Percentiles rank a stretch among this genome's conserved stretches.
phyloP scores from a whole-genome alignment of 2,797 vertebrate genomes.

The Rhynchonycteris naso region DNA sequence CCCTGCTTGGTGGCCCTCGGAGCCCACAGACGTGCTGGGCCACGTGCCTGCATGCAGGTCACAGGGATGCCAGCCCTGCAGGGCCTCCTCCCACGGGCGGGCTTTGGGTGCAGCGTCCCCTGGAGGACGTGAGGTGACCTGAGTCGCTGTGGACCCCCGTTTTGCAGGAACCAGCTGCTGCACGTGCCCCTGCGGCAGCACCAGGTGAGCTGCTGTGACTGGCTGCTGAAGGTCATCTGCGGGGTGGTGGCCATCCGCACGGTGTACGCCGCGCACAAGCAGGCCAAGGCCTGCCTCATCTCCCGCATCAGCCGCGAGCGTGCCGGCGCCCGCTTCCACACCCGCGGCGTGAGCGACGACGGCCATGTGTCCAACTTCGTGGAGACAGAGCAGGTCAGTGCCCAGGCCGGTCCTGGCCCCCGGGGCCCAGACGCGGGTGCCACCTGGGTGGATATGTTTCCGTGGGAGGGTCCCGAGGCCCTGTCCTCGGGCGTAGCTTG shows the following conservation, averaged over 20 bases:
- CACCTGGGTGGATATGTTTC: too few relatives aligned
- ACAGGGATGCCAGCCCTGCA: accelerated
- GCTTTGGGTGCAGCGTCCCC: accelerated
- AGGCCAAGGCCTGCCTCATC: conserved; percentile 89
- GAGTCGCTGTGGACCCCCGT: not conserved
- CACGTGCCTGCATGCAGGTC: accelerated
- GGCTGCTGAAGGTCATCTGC: conserved; percentile 89
- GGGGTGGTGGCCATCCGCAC: conserved; percentile 88
- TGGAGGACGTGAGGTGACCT: accelerated
- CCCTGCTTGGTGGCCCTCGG: not conserved
- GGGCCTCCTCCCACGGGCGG: not conserved
- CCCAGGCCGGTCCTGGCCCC: not conserved
- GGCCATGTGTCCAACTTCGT: conserved; percentile 89
- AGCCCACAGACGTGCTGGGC: accelerated
- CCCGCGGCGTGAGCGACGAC: conserved; percentile 86
- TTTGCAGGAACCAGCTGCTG: conserved; percentile 87
- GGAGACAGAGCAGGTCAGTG: conserved; percentile 89
- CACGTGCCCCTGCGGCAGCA: conserved; percentile 87
- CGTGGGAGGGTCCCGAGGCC: accelerated
- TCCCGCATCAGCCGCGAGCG: conserved; percentile 88
- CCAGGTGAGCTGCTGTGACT: conserved; percentile 88
- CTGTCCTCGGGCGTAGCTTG: not conserved
- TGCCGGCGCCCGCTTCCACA: conserved; percentile 84
- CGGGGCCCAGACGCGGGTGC: not conserved
- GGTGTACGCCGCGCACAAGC: conserved; percentile 88